Evolutionary conservation across 2,113 vertebrate genomes (phyloP).

Genomic region (Bos indicus): DNA sequence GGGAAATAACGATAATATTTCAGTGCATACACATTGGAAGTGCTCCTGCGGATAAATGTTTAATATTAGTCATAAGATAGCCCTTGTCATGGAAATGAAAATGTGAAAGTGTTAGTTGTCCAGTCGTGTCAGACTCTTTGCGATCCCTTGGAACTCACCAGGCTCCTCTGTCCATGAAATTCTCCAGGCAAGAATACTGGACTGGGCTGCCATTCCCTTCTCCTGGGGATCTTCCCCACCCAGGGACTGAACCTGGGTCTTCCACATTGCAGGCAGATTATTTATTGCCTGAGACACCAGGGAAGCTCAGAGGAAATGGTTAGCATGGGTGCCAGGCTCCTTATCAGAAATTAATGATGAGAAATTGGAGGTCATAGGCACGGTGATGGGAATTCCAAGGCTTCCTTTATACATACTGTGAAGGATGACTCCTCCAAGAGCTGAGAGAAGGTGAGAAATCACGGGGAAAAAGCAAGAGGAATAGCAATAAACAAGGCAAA

Average conservation of each 20-base stretch:
- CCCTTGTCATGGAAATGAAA: background rate
- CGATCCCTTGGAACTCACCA: background rate
- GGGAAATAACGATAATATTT: background rate
- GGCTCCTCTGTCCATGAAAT: background rate
- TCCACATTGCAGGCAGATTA: background rate
- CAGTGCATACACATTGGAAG: background rate
- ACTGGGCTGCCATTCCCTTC: background rate
- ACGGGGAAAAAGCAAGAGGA: background rate
- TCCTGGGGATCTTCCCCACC: background rate
- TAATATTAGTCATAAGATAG: background rate
- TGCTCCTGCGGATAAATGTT: background rate
- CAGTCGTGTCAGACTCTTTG: background rate
- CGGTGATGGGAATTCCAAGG: background rate
- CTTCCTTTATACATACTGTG: background rate
- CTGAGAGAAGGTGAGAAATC: background rate
- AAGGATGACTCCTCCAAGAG: background rate
- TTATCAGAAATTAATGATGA: background rate
- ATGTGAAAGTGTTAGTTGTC: background rate
- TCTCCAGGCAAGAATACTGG: background rate
- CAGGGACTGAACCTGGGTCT: background rate
- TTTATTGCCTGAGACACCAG: background rate
- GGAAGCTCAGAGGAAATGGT: background rate
- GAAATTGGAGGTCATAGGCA: background rate
- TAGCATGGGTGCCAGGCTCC: background rate
- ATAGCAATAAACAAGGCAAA: background rate